Conservation (phyloP, 1,140 invertebrate species). For the Brachionus manjavacas region DNA sequence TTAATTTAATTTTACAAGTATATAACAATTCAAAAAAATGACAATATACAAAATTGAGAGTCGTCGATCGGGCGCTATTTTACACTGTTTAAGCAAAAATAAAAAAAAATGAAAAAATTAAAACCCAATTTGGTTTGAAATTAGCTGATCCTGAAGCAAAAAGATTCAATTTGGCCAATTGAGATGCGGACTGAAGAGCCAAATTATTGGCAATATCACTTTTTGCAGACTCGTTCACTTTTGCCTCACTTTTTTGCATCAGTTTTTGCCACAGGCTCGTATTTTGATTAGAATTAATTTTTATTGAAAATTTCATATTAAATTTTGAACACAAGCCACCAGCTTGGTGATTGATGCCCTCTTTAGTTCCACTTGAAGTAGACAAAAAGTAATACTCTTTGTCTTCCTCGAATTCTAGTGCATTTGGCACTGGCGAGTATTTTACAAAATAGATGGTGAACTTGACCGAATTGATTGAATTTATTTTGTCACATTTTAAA, state of each 20-base stretch:
- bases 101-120: neutral
- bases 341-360: constrained; percentile 15
- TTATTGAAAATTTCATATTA: constrained; percentile 40
- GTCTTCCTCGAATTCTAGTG: constrained; percentile 33
- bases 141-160: neutral
- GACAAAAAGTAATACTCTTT: constrained; percentile 42
- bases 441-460: constrained; percentile 42
- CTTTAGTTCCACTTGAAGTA: neutral
- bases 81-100: neutral
- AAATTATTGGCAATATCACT: neutral
- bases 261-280: neutral
- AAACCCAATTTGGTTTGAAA: neutral
- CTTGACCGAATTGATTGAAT: constrained; percentile 19
- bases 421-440: constrained; percentile 39
- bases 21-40: neutral
- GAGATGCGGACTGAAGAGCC: neutral
- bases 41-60: neutral
- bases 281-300: constrained; percentile 36
- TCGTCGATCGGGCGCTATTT: neutral
- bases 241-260: neutral
- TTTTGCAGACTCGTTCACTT: neutral
- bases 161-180: neutral
- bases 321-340: constrained; percentile 36
- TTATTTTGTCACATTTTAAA: constrained; percentile 35
- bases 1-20: neutral